Percentiles rank a stretch among this genome's conserved stretches.
Evolutionary conservation across 2,888 invertebrate genomes (phyloP).

Genomic region (Dysmachus trigonus): DNA sequence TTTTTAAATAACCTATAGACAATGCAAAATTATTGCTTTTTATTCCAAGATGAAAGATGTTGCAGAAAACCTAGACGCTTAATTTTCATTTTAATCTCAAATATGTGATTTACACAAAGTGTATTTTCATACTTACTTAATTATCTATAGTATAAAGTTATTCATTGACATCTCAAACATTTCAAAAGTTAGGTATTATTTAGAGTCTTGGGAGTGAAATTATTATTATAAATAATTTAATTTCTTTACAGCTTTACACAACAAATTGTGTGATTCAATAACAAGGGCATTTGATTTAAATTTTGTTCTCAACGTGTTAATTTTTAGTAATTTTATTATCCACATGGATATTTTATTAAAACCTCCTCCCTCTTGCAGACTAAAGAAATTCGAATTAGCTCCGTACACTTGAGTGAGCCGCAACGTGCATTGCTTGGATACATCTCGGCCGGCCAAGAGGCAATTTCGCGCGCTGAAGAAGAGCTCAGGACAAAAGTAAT

Average conservation of each 20-base stretch:
- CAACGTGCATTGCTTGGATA: conserved; percentile 92
- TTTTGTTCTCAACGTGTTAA: neutral
- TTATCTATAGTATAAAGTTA: too few species aligned
- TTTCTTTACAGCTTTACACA: neutral
- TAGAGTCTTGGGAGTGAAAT: too few species aligned
- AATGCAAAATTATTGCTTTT: too few species aligned
- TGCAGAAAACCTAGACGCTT: too few species aligned
- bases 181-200: too few species aligned
- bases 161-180: too few species aligned
- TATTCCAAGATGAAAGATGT: too few species aligned
- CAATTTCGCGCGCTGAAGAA: conserved; percentile 86
- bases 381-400: conserved; percentile 75
- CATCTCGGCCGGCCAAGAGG: conserved; percentile 87
- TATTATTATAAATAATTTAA: too few species aligned
- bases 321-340: neutral
- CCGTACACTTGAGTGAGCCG: conserved; percentile 83
- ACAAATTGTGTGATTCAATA: neutral
- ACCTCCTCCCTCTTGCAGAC: conserved; percentile 55
- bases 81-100: too few species aligned
- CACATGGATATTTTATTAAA: neutral
- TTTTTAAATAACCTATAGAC: too few species aligned
- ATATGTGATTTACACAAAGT: too few species aligned
- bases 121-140: too few species aligned
- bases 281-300: neutral
- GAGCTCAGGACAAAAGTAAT: conserved; percentile 70